Percentiles rank a stretch among this genome's conserved stretches.
phyloP scores from a whole-genome alignment of 2,888 invertebrate genomes.

The Drosophila quinaria region DNA sequence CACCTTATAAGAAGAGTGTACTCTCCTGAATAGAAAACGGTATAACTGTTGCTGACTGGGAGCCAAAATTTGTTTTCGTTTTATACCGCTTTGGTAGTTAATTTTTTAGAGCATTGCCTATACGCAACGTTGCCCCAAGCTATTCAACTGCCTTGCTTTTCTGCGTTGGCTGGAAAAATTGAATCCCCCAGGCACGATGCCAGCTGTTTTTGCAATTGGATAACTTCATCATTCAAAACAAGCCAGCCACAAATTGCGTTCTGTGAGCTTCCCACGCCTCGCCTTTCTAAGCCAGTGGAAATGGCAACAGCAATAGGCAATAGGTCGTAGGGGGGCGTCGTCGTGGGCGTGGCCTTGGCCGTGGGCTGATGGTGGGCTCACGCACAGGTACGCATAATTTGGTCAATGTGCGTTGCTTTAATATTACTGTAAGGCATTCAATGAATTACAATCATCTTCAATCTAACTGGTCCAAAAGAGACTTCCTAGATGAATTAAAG shows the following conservation, averaged over 20 bases:
- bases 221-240: conserved; percentile 74
- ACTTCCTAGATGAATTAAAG: neutral
- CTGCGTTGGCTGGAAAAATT: conserved; percentile 32
- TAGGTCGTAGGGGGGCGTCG: neutral
- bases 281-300: conserved; percentile 12
- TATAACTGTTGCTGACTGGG: neutral
- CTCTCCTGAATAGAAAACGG: conserved; percentile 18
- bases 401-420: conserved; percentile 26
- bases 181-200: conserved; percentile 66
- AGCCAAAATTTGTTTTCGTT: conserved; percentile 39
- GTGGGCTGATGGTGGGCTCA: conserved; percentile 12
- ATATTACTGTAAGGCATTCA: conserved; percentile 36
- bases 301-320: conserved; percentile 35
- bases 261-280: conserved; percentile 46
- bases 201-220: conserved; percentile 81
- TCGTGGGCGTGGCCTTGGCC: neutral
- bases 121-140: conserved; percentile 52
- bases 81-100: conserved; percentile 51
- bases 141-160: conserved; percentile 20
- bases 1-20: conserved; percentile 8
- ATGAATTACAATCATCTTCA: conserved; percentile 1
- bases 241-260: conserved; percentile 68
- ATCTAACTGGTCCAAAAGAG: neutral
- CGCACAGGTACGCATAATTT: conserved; percentile 50
- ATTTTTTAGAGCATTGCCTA: conserved; percentile 56